Conservation (phyloP, 2,113 vertebrate species). For the Phasianus colchicus region DNA sequence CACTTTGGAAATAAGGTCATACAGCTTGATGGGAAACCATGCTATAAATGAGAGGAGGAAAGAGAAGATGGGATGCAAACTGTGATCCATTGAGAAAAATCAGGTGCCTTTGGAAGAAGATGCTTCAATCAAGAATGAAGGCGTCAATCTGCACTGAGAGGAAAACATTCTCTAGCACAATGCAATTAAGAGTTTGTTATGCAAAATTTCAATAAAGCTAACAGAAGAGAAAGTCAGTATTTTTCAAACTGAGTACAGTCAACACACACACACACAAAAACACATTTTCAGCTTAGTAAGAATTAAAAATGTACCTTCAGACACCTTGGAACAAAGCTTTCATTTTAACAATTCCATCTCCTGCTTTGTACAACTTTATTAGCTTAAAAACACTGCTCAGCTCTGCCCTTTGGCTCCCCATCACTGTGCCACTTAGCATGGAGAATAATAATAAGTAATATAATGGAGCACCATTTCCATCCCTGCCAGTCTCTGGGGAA, state of each 20-base stretch:
- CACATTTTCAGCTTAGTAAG: not conserved
- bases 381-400: slow-evolving; percentile 53
- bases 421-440: not conserved
- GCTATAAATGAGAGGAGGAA: not conserved
- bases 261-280: not conserved
- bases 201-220: not conserved
- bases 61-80: not conserved
- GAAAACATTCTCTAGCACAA: not conserved
- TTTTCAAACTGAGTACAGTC: not conserved
- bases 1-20: not conserved
- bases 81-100: not conserved
- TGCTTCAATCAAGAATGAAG: not conserved
- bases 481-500: slow-evolving; percentile 50
- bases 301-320: not conserved
- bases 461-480: slow-evolving; percentile 52
- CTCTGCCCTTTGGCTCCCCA: slow-evolving; percentile 46
- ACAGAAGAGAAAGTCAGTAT: not conserved
- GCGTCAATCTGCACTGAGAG: rapidly evolving
- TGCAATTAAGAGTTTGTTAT: not conserved
- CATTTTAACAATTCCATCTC: slow-evolving; percentile 13
- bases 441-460: slow-evolving; percentile 58
- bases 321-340: slow-evolving; percentile 12
- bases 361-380: slow-evolving; percentile 47
- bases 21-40: not conserved
- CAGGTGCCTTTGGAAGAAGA: not conserved